Percentiles rank a stretch among this genome's conserved stretches.
phyloP scores from a whole-genome alignment of 1,140 invertebrate species.

The Proctacanthus coquilletti region DNA sequence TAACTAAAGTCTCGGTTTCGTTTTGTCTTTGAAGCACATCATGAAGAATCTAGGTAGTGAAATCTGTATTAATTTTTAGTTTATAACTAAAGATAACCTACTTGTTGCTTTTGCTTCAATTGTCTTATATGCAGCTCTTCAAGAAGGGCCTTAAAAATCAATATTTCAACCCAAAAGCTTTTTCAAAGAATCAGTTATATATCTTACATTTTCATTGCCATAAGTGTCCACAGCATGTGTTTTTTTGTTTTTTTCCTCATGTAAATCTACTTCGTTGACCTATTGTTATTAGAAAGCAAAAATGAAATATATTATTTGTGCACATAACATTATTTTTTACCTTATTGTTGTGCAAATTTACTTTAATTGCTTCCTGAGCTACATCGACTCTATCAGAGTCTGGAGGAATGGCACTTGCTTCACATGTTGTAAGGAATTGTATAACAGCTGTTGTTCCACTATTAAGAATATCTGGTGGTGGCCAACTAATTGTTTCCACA shows the following conservation, averaged over 20 bases:
- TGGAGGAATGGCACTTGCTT: neutral
- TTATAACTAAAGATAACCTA: slow-evolving; percentile 4
- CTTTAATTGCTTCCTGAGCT: neutral
- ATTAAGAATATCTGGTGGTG: slow-evolving; percentile 38
- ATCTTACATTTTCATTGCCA: slow-evolving; percentile 3
- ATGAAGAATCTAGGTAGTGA: slow-evolving; percentile 36
- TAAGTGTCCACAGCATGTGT: neutral
- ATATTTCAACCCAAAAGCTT: neutral
- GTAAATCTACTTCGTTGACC: too few relatives aligned
- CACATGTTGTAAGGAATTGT: slow-evolving; percentile 36
- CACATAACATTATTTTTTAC: too few relatives aligned
- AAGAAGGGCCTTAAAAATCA: slow-evolving; percentile 1
- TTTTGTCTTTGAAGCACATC: slow-evolving; percentile 44
- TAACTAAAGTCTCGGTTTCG: slow-evolving; percentile 44
- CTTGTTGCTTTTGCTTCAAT: slow-evolving; percentile 5
- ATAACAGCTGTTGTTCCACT: slow-evolving; percentile 47
- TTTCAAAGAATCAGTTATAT: neutral
- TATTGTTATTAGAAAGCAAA: too few relatives aligned
- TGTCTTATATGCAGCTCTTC: slow-evolving; percentile 2
- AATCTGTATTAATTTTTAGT: slow-evolving; percentile 2
- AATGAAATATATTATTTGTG: too few relatives aligned
- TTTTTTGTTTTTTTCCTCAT: too few relatives aligned
- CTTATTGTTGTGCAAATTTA: neutral
- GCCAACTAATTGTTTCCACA: slow-evolving; percentile 42
- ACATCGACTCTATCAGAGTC: neutral